Evolutionary conservation across 1,140 invertebrate species (phyloP), one percentile per base, ranked within the genome.

Genomic region (Stratiolaelaps scimitus): DNA sequence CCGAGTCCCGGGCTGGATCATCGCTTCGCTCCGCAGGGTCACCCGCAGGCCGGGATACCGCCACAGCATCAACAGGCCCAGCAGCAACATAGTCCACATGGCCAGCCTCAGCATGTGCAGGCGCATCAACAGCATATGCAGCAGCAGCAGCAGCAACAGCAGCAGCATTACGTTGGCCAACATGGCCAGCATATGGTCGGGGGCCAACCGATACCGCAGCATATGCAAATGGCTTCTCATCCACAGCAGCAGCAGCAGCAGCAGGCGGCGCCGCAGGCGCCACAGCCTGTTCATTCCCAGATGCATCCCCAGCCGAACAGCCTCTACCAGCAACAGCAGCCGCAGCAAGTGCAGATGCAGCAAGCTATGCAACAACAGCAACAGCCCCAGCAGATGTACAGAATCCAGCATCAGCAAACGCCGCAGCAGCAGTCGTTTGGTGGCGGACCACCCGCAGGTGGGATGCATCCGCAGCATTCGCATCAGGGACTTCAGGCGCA

Each of bases 241-340:
- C 53, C 53, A 1, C 53, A 60, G 47, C 47, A 48, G 47, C 47
- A 4, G 4, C 47, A 48, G 47, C 47, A 48, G 53, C 15, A 17
- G 2, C 53, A 60, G 26, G 47, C 19, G 5, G 47, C 28, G 19
- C 47, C 20, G 7, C 19, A 28, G 19, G 28, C 28, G 47, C 47
- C 20, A 15, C 53, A 60, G 53, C 23, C 53, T 26, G 26, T 15
- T 2, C 53, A 60, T 17, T 23, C n/a, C 15, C 53, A 29, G 13
- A 26, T 29, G 53, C 53, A 60, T 34, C 53, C 34, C 26, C 53
- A 60, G 53, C 53, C n/a, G 53, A 60, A 60, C 53, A 60, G 34
- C 34, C 26, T 60, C 34, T 60, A 60, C 34, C 53, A 60, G 34
- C 53, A 60, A 34, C 53, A 60, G 53, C 47, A 48, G 47, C 47